These are phyloP conservation scores for Bombycilla garrulus DNA, from an alignment of 2,113 vertebrate species.

Conservation along the genomic window DNA sequence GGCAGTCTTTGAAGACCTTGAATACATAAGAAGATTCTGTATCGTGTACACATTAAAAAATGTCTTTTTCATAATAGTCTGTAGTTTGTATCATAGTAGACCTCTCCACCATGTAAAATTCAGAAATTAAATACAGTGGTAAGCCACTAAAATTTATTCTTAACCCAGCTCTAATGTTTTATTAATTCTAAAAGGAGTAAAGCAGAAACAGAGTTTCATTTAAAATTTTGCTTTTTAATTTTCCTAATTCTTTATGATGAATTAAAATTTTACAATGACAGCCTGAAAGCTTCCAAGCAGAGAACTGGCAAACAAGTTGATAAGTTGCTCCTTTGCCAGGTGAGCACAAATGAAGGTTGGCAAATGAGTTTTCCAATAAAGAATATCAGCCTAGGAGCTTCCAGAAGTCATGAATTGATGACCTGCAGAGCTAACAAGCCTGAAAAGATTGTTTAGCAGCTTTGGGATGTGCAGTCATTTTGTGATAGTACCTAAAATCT, in stretches of 20 bases:
- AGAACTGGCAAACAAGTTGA: neutral
- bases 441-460: neutral
- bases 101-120: neutral
- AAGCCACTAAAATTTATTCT: neutral
- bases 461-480: neutral
- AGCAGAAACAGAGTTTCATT: neutral
- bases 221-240: neutral
- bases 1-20: neutral
- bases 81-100: neutral
- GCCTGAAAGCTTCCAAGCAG: neutral
- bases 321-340: neutral
- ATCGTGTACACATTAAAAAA: neutral
- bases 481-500: neutral
- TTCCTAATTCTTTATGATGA: neutral
- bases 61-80: neutral
- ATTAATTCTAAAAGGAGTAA: neutral
- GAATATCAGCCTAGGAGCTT: neutral
- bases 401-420: neutral
- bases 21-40: neutral
- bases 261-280: neutral
- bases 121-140: neutral
- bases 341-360: neutral
- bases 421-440: neutral
- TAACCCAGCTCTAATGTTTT: neutral
- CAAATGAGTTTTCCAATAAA: neutral